Evolutionary conservation across 1,140 invertebrate genomes (phyloP).

Genomic region (Cyrtorhinus lividipennis): DNA sequence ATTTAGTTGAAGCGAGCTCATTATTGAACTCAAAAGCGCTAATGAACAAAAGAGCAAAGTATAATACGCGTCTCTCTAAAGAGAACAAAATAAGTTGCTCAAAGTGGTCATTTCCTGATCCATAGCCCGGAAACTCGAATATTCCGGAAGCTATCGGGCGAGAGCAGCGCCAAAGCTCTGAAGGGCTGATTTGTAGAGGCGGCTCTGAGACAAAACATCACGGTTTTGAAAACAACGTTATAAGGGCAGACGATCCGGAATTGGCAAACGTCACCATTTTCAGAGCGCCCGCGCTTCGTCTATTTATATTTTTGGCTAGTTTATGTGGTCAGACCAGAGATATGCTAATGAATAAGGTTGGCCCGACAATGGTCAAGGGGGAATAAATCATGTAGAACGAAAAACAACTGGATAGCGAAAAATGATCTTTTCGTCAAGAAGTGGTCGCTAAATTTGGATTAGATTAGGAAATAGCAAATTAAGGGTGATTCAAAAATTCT

Average conservation of each 20-base stretch:
- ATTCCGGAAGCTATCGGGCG: too few species aligned
- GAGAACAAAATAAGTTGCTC: too few species aligned
- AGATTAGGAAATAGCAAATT: too few species aligned
- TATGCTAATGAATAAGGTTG: constrained; percentile 6
- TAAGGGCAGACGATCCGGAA: neutral
- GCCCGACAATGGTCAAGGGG: neutral
- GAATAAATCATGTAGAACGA: constrained; percentile 1
- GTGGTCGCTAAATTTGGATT: neutral
- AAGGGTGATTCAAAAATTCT: too few species aligned
- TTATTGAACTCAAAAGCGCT: too few species aligned
- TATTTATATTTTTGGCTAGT: constrained; percentile 2
- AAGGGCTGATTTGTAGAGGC: too few species aligned
- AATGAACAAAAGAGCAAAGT: too few species aligned
- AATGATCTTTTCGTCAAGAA: neutral
- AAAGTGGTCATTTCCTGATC: too few species aligned
- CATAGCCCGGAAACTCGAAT: too few species aligned
- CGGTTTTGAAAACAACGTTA: neutral
- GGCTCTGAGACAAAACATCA: neutral
- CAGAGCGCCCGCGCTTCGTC: neutral
- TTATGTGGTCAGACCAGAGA: neutral
- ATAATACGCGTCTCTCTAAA: too few species aligned
- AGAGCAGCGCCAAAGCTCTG: too few species aligned
- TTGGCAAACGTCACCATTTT: neutral
- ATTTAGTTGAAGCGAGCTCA: too few species aligned
- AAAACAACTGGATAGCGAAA: neutral